Evolutionary conservation across 2,797 vertebrate species (phyloP).

Genomic region (Falco novaeseelandiae): DNA sequence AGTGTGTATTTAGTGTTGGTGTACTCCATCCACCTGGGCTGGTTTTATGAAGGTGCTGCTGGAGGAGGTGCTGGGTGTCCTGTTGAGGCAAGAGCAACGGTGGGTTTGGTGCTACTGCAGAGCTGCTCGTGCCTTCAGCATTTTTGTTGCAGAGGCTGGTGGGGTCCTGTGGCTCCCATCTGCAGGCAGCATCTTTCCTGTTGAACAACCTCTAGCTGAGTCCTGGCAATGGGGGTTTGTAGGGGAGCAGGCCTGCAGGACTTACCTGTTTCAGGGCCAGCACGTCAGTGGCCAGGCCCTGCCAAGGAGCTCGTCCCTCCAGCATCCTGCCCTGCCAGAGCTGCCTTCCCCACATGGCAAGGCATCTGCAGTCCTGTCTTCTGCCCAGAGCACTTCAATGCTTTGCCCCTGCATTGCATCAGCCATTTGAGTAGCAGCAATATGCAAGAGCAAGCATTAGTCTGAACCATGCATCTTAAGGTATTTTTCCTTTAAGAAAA

Average conservation of each 20-base stretch:
- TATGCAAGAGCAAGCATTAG: neutral
- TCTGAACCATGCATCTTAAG: neutral
- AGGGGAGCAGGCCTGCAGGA: neutral
- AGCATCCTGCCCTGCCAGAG: neutral
- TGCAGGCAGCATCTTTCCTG: neutral
- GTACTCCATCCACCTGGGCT: neutral
- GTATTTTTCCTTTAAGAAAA: neutral
- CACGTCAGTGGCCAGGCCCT: neutral
- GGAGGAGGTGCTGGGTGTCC: neutral
- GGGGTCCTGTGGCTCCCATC: neutral
- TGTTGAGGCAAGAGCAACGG: neutral
- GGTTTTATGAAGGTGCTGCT: neutral
- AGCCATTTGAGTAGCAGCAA: neutral
- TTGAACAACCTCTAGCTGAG: neutral
- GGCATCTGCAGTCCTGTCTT: neutral
- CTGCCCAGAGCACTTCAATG: neutral
- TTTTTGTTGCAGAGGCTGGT: neutral
- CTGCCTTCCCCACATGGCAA: accelerated
- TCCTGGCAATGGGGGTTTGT: neutral
- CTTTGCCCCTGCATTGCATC: neutral
- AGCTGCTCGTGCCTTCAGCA: neutral
- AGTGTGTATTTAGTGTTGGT: neutral
- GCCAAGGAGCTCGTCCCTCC: neutral
- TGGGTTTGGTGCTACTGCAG: neutral
- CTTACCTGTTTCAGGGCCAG: neutral